Base-by-base conservation (phyloP, 1,140 invertebrate genomes). In the Trichonephila clavata region DNA sequence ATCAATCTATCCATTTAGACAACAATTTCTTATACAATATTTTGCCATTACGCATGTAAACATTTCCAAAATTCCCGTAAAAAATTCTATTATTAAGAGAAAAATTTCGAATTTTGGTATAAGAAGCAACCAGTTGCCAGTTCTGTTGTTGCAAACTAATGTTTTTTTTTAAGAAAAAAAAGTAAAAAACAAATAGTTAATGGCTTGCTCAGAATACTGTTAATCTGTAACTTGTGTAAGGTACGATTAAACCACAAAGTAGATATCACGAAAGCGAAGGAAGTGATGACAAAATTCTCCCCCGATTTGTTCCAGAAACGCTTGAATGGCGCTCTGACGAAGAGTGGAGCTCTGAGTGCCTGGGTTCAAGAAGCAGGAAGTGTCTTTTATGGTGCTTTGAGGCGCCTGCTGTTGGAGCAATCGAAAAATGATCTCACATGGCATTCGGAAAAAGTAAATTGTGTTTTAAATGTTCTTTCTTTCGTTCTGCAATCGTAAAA, bases 321-420 rank as follows among this genome's bases (percentile, higher is more conserved):
- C 71, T 32, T 77, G 71, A 77, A 6, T 77, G 68, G 16, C 4
- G 24, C 27, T 71, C 10, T 32, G 32, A 39, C 32, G 71, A 32
- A 32, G 71, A 18, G 14, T 39, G 71, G 71, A 77, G 71, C 14
- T 32, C 18, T 77, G 71, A 27, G 71, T 77, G 32, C 71, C 71
- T 77, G 71, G 71, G 32, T 77, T 77, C 71, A 77, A 39, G 27
- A 77, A 77, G 71, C 32, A 77, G 71, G 71, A 77, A 77, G 71
- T 77, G 32, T 20, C 71, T 39, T 16, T 39, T 77, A 1, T 27
- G 14, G 71, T 77, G 71, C 71, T 77, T 32, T 39, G 71, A 77
- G 71, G 18, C 32, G 16, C 71, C 71, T 77, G 71, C 71, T 39
- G 18, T 77, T 32, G 14, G 32, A 27, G 71, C 71, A 77, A 77